phyloP scores from a whole-genome alignment of 2,888 invertebrate species.

The Troides helena region DNA sequence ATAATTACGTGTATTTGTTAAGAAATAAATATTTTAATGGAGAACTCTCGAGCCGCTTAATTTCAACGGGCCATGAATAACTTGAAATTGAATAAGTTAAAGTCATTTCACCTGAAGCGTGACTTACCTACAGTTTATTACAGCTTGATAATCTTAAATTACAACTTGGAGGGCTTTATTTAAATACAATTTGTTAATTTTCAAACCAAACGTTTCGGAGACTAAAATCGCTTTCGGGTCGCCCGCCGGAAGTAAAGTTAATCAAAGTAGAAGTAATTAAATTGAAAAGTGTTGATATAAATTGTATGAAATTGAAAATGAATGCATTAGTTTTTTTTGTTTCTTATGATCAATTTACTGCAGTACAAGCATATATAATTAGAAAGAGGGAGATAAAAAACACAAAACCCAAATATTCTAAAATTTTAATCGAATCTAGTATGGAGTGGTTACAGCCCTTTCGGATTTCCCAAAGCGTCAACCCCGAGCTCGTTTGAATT shows the following conservation, averaged over 20 bases:
- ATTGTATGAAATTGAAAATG: too few relatives aligned
- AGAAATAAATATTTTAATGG: conserved; percentile 25
- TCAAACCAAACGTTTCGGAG: conserved; percentile 20
- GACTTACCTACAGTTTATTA: conserved; percentile 43
- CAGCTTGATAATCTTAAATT: conserved; percentile 47
- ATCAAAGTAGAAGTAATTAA: conserved; percentile 19
- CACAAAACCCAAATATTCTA: too few relatives aligned
- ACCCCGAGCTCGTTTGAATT: too few relatives aligned
- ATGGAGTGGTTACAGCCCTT: too few relatives aligned
- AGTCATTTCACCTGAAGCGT: conserved; percentile 42
- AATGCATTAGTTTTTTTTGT: too few relatives aligned
- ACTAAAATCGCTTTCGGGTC: conserved; percentile 29
- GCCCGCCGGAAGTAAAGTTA: conserved; percentile 21
- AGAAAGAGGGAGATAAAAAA: too few relatives aligned
- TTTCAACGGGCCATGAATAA: conserved; percentile 42
- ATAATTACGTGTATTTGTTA: conserved; percentile 12
- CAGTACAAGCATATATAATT: too few relatives aligned
- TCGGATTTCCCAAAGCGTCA: too few relatives aligned
- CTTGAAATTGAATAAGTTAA: conserved; percentile 60
- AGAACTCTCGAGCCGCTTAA: conserved; percentile 26
- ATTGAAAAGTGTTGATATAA: too few relatives aligned
- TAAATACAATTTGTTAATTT: conserved; percentile 30
- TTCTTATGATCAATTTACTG: too few relatives aligned
- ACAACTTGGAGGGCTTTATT: conserved; percentile 44
- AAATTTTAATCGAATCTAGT: too few relatives aligned